Evolutionary conservation across 2,888 invertebrate genomes (phyloP), one percentile per base, ranked within the genome.

Genomic region (Coremacera marginata): DNA sequence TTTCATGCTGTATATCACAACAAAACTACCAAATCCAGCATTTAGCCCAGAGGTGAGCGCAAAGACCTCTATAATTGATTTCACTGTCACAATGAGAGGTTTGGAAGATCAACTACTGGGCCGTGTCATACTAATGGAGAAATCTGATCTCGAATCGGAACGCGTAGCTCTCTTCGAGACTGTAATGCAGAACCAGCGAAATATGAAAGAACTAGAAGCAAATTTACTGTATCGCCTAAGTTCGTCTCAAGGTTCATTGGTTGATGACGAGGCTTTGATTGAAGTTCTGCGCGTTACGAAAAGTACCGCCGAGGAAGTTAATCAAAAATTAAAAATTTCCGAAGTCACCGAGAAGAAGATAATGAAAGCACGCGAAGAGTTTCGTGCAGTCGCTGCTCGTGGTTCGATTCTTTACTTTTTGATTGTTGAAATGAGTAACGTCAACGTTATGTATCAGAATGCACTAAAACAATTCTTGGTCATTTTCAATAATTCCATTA

Each of bases 21-120:
- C 98, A 0, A 98, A 98, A 89, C 90, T 98, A 75, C 96, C 97
- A 0, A 98, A 98, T 90, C 98, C 98, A 0, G 95, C 97, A 0
- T 98, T 98, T 89, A 97, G 98, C 16, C 98, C 98, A 0, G 98
- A 98, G 91, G 94, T 98, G 81, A 96, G 97, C 84, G 98, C 98
- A 0, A 97, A 97, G 88, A 98, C 98, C 0, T 96, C 98, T 0
- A 97, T 98, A 75, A 98, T 98, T 83, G 98, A 98, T 88, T 98
- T 98, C 86, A 98, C 98, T 0, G 98, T 98, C 0, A 98, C 98
- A 3, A 97, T 97, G 95, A 93, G 95, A 86, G 98, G 98, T 11
- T 90, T 98, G 37, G 98, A 98, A 90, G 98, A 98, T 89, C 98
- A 98, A 87, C 90, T 98, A 5, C 90, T 98, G 34, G 98, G 96